These are phyloP conservation scores for Cynoglossus semilaevis DNA, from an alignment of 2,113 vertebrate genomes.

Conservation along the genomic window DNA sequence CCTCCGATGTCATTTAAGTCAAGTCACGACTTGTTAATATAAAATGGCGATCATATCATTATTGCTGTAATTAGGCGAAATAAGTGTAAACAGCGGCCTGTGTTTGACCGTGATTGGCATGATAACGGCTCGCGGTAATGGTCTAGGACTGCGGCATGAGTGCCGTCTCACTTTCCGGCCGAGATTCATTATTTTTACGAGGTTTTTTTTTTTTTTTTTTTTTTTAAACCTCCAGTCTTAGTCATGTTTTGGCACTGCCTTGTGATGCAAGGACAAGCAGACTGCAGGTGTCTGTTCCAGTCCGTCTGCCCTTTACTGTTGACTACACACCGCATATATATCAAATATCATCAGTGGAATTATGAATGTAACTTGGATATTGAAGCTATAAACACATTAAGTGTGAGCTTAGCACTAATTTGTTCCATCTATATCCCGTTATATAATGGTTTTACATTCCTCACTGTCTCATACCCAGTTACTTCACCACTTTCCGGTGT, in stretches of 20 bases:
- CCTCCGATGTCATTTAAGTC: background rate
- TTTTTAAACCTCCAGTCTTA: slow-evolving; percentile 14
- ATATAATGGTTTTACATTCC: no score
- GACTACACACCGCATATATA: background rate
- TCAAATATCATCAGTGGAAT: background rate
- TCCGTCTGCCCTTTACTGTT: background rate
- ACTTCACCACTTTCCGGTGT: no score
- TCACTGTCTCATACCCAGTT: no score
- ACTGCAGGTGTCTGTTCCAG: slow-evolving; percentile 26
- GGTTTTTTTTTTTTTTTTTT: no score
- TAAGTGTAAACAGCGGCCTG: slow-evolving; percentile 29
- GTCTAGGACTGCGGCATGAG: slow-evolving; percentile 57
- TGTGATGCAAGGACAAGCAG: slow-evolving; percentile 28
- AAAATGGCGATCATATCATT: background rate
- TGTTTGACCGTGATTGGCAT: slow-evolving; percentile 37
- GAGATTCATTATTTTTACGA: background rate
- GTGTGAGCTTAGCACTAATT: slow-evolving; percentile 15
- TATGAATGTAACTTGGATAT: background rate
- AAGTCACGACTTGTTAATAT: slow-evolving; percentile 4
- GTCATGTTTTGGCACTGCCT: slow-evolving; percentile 21
- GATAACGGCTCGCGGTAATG: slow-evolving; percentile 30
- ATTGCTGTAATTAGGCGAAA: background rate
- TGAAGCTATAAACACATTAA: no score
- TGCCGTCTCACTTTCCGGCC: no score
- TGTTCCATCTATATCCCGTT: no score